phyloP scores from a whole-genome alignment of 2,888 invertebrate genomes.

The Julus scanicus region DNA sequence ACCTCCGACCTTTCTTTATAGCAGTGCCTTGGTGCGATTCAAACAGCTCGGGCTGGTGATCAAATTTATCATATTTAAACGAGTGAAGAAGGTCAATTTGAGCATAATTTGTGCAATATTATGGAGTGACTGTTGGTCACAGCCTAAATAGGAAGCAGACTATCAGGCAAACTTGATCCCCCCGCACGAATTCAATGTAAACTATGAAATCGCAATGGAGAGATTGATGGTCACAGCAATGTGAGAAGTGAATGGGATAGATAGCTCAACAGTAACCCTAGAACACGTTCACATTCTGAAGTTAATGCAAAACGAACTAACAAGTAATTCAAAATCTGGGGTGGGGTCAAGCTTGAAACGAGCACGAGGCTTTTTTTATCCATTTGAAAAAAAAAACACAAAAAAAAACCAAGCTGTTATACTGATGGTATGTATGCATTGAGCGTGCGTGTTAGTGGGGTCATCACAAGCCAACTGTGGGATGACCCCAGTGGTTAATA shows the following conservation, averaged over 20 bases:
- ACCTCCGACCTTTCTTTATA: neutral
- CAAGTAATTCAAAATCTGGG: neutral
- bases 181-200: constrained; percentile 27
- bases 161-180: constrained; percentile 12
- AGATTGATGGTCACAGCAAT: constrained; percentile 27
- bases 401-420: neutral
- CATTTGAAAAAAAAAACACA: neutral
- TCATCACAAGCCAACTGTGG: neutral
- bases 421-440: too few species aligned
- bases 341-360: neutral
- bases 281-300: neutral
- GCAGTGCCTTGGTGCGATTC: neutral
- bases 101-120: neutral
- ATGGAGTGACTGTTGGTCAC: neutral
- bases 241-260: constrained; percentile 1
- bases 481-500: constrained; percentile 6
- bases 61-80: constrained; percentile 19
- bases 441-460: neutral
- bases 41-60: neutral
- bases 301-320: neutral
- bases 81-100: constrained; percentile 21
- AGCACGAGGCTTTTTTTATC: neutral
- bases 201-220: neutral
- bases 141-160: constrained; percentile 42
- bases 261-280: constrained; percentile 14